Base-by-base conservation (phyloP, 2,888 invertebrate species). In the Corythucha ciliata region DNA sequence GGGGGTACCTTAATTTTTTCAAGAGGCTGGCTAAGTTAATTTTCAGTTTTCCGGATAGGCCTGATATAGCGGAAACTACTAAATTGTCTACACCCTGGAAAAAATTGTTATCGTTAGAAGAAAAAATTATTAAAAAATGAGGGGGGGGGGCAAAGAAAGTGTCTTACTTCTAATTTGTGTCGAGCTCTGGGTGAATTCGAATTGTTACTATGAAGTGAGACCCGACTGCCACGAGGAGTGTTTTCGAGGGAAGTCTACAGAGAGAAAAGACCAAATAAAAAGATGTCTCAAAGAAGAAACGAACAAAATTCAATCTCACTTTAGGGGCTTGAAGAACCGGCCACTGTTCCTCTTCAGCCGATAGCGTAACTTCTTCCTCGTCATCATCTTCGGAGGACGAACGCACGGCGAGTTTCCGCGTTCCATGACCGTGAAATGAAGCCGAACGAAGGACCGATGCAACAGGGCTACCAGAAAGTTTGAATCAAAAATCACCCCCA, bases 381-480 rank as follows among this genome's bases (percentile, higher is more conserved):
- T 46, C 49, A 14, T 58, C 59, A 40, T 57, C 57, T 20, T 58
- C 57, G 8, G 58, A 60, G 22, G 60, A 60, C 3, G 56, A 56
- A 3, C 40, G 29, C 5, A 36, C 52, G 8, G 46, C 40, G 22
- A 59, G 48, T 32, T 61, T 59, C 33, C 57, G 49, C 1, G 71
- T 70, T 18, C 70, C 70, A 50, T 72, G 71, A 18, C 70, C 70
- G 50, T 72, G 71, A 60, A 72, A 72, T 49, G 71, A 71, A 16
- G 72, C 72, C 2, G 71, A 72, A 22, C 72, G 64, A 42, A 71
- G 58, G 18, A 71, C 68, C 2, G 70, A 69, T 36, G 56, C 56
- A 2, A 55, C 55, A 21, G 57, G 55, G 27, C 57, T 58, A 47
- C 2, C 25, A 52, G 14, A 26, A 48, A 42, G n/a, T n/a, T n/a